These are phyloP conservation scores for Cyprinus carpio DNA, from an alignment of 2,113 vertebrate species.

Conservation along the genomic window DNA sequence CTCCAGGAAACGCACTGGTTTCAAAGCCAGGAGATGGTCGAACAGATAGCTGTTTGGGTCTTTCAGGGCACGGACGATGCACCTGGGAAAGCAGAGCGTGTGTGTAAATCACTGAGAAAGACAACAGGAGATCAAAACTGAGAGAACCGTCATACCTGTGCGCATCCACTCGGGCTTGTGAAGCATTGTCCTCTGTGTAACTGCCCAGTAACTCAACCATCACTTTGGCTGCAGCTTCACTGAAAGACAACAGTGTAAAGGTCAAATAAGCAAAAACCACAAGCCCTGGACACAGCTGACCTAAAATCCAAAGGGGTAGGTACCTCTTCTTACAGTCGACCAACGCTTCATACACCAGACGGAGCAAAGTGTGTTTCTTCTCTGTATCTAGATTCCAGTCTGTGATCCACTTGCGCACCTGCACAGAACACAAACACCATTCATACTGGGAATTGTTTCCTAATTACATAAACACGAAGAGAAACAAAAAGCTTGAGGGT, in stretches of 20 bases:
- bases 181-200: conserved; percentile 98
- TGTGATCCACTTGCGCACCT: conserved; percentile 98
- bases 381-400: conserved; percentile 96
- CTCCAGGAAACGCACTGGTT: conserved; percentile 97
- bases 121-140: background rate
- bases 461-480: background rate
- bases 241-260: conserved; percentile 59
- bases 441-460: background rate
- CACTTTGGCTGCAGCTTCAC: conserved; percentile 93
- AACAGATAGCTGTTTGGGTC: conserved; percentile 95
- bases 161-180: conserved; percentile 94
- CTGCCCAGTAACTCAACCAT: conserved; percentile 98
- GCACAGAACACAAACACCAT: conserved; percentile 6
- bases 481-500: background rate
- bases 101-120: background rate
- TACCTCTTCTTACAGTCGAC: conserved; percentile 98
- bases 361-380: conserved; percentile 92
- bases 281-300: no score
- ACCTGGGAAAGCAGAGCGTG: conserved; percentile 76
- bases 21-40: conserved; percentile 95
- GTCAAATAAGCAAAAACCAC: background rate
- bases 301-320: no score
- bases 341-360: conserved; percentile 93
- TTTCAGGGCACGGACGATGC: conserved; percentile 94
- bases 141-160: conserved; percentile 81